Conservation (phyloP, 1,140 invertebrate genomes). For the Tyrophagus putrescentiae region DNA sequence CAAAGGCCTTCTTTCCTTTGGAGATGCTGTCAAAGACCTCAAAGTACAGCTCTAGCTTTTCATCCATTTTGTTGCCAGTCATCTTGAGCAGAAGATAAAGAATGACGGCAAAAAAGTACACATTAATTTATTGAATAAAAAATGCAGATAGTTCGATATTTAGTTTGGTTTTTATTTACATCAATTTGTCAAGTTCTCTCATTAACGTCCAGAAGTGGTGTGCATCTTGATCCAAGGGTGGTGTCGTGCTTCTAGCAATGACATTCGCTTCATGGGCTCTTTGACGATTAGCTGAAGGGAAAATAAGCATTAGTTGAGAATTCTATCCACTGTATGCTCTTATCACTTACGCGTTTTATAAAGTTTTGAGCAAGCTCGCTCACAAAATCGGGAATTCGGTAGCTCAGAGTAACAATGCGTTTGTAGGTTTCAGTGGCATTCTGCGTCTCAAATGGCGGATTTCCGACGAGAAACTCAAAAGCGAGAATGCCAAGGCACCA, state of each 20-base stretch:
- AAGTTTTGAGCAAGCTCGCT: constrained; percentile 59
- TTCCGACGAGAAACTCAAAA: constrained; percentile 86
- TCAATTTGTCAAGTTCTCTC: background rate
- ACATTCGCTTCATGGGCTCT: constrained; percentile 50
- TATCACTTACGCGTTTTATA: constrained; percentile 41
- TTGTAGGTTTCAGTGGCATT: constrained; percentile 57
- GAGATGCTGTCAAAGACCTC: constrained; percentile 16
- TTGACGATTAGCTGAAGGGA: constrained; percentile 47
- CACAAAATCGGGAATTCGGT: constrained; percentile 57
- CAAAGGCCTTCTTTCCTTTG: constrained; percentile 18
- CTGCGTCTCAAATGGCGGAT: constrained; percentile 79
- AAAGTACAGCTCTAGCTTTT: background rate
- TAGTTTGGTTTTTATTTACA: constrained; percentile 4
- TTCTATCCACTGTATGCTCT: background rate
- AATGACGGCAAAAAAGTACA: background rate
- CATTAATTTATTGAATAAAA: too few species aligned
- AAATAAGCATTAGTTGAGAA: background rate
- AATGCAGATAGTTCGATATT: too few species aligned
- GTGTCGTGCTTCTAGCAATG: constrained; percentile 51
- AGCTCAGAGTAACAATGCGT: constrained; percentile 55
- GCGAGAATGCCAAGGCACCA: constrained; percentile 86
- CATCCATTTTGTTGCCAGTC: background rate
- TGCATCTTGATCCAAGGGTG: constrained; percentile 54
- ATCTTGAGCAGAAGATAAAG: background rate
- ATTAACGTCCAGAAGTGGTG: background rate